Conservation (phyloP, 2,113 vertebrate species). For the Hippotragus niger region DNA sequence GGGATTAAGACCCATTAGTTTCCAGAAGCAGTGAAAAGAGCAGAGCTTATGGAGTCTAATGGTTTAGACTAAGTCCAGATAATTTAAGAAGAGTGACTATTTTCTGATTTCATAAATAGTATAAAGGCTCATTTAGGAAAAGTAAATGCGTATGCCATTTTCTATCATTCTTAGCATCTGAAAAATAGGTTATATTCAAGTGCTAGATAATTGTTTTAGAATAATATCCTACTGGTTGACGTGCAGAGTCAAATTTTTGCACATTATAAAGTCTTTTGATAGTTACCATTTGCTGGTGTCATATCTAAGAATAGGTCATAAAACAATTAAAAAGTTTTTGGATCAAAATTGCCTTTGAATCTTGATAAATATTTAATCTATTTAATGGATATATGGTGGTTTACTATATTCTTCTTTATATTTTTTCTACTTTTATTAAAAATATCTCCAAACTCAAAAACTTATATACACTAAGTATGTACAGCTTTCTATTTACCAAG, state of each 20-base stretch:
- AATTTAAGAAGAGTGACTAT: not conserved
- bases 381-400: not conserved
- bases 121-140: not conserved
- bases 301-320: not conserved
- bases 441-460: not conserved
- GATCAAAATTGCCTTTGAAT: not conserved
- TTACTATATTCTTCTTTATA: not conserved
- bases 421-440: not conserved
- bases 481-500: not conserved
- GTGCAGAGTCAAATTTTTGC: not conserved
- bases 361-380: not conserved
- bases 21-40: not conserved
- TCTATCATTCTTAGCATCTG: not conserved
- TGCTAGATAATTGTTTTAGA: not conserved
- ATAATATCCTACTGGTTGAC: not conserved
- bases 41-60: not conserved
- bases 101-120: not conserved
- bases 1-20: not conserved
- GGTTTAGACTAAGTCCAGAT: not conserved
- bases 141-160: not conserved
- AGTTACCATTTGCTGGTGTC: not conserved
- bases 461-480: not conserved
- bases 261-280: not conserved
- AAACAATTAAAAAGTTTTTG: not conserved
- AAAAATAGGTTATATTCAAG: not conserved